phyloP scores from a whole-genome alignment of 1,140 invertebrate genomes.

The Pogonomyrmex barbatus region DNA sequence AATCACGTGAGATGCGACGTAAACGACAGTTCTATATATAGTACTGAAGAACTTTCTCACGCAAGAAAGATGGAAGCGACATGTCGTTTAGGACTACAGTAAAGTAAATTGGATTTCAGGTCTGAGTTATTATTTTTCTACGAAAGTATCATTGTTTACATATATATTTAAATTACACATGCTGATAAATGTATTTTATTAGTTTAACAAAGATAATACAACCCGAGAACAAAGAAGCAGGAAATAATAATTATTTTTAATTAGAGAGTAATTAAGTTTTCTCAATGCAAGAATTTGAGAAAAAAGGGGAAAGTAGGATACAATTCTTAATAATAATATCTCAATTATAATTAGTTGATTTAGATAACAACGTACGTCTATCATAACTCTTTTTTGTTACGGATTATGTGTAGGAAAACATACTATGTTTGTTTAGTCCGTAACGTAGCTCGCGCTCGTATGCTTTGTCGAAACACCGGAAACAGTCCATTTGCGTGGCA shows the following conservation, averaged over 20 bases:
- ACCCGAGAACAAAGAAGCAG: not conserved
- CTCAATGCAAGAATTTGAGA: not conserved
- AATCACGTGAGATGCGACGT: conserved; percentile 14
- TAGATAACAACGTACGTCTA: no score
- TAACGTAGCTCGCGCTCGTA: not conserved
- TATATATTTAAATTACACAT: not conserved
- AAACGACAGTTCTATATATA: not conserved
- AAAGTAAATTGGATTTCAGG: not conserved
- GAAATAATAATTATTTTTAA: conserved; percentile 4
- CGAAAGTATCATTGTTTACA: not conserved
- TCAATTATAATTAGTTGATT: no score
- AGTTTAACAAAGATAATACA: not conserved
- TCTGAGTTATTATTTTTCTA: not conserved
- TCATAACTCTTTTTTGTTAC: not conserved
- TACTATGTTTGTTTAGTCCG: conserved; percentile 25
- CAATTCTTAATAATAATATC: not conserved
- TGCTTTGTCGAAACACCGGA: conserved; percentile 17
- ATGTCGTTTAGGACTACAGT: not conserved
- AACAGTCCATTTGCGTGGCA: conserved; percentile 25
- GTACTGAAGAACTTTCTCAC: not conserved
- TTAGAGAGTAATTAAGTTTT: not conserved
- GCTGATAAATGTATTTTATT: not conserved
- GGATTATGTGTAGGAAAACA: not conserved
- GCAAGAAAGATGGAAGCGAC: not conserved
- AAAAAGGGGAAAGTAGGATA: not conserved